Conservation (phyloP, 1,140 invertebrate species). For the Drosophila pruinosa region DNA sequence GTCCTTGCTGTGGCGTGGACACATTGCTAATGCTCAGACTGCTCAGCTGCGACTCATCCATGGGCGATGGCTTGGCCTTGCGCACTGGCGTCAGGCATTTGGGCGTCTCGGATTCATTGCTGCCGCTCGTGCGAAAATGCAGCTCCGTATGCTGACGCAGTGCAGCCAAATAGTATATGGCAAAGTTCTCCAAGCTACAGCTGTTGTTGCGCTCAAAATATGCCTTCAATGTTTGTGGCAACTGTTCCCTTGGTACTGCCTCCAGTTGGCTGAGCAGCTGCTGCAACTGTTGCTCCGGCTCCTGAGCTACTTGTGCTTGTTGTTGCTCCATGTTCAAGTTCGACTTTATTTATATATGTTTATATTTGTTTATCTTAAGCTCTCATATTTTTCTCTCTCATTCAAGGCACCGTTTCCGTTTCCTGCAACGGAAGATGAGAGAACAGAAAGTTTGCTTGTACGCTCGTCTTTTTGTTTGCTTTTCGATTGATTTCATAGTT, state of each 20-base stretch:
- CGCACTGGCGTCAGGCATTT: constrained; percentile 56
- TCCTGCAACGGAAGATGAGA: constrained; percentile 78
- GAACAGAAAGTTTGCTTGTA: constrained; percentile 76
- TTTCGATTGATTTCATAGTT: constrained; percentile 20
- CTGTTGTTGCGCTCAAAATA: constrained; percentile 27
- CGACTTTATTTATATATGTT: constrained; percentile 1
- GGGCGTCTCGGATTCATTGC: constrained; percentile 46
- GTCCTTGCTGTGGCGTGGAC: constrained; percentile 14
- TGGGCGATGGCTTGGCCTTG: constrained; percentile 6
- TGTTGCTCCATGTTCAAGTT: constrained; percentile 7
- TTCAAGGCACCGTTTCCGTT: constrained; percentile 46
- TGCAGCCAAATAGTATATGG: constrained; percentile 68
- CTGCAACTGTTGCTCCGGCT: constrained; percentile 43
- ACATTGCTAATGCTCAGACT: constrained; percentile 26
- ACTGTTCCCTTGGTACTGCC: constrained; percentile 27
- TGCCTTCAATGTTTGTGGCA: constrained; percentile 33
- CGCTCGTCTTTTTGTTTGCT: constrained; percentile 48
- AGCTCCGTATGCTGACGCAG: constrained; percentile 62
- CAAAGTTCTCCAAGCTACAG: constrained; percentile 67
- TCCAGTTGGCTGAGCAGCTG: constrained; percentile 47
- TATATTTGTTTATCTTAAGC: constrained; percentile 13
- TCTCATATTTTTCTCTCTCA: constrained; percentile 38
- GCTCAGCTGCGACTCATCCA: constrained; percentile 24
- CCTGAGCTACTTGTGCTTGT: constrained; percentile 9
- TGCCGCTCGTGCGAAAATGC: constrained; percentile 45